Evolutionary conservation across 2,113 vertebrate species (phyloP), one percentile per base, ranked within the genome.

Genomic region (Lamprologus callipterus): DNA sequence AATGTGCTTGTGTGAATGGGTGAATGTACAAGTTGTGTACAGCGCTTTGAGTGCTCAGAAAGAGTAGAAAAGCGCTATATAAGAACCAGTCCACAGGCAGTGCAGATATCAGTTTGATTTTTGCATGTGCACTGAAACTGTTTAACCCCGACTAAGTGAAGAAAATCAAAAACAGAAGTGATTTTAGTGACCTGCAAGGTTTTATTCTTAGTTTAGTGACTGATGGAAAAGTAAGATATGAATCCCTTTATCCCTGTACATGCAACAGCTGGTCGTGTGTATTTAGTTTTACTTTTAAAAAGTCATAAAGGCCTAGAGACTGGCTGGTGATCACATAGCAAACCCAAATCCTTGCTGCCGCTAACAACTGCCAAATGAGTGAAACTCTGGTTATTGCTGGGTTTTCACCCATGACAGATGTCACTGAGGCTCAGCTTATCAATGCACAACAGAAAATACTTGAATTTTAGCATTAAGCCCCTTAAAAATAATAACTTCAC

Each of bases 191-290:
- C n/a, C 1, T 14, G 10, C 11, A 40, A 21, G 63, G 60, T 68
- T 40, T 68, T 68, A 40, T 14, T n/a, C 7, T 14, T 37, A 68
- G 63, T 40, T 68, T 40, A 68, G 63, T 68, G 63, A 40, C 35
- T 68, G 35, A 14, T 68, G 19, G 33, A 68, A 40, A 68, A 40
- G 35, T 68, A 68, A 40, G 35, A 4, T 40, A 40, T 68, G 12
- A 68, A 37, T 68, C 33, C 33, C 33, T 0, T 65, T 37, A 37
- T 0, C 57, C 28, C 28, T 60, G 33, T 40, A 14, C 33, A 40
- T 40, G 33, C 63, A 21, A 3, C 33, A 68, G 33, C 19, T 21
- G 35, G 0, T 0, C 3, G 3, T 37, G 19, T 37, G 63, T 68
- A 5, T 68, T 68, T 63, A 63, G 28, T 63, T 63, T 63, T 63